Conservation (phyloP, 2,888 invertebrate species). For the Aphodius granarius region DNA sequence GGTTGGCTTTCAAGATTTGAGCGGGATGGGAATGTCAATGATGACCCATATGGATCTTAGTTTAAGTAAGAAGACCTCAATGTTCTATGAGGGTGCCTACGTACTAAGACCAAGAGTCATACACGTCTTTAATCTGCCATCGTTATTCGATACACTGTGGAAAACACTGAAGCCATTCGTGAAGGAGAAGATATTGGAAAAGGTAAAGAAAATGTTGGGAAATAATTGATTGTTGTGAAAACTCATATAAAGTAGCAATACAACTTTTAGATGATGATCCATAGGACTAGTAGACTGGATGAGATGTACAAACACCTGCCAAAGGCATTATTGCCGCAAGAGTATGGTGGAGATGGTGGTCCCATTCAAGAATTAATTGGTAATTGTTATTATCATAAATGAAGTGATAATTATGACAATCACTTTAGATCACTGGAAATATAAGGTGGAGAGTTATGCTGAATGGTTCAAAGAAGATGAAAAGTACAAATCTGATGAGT, state of each 20-base stretch:
- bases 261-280: slow-evolving; percentile 56
- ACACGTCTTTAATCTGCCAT: slow-evolving; percentile 62
- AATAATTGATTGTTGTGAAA: neutral
- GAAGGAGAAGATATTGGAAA: slow-evolving; percentile 55
- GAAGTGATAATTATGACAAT: too few species aligned
- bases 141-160: slow-evolving; percentile 62
- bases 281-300: slow-evolving; percentile 55
- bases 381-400: neutral
- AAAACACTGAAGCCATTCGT: slow-evolving; percentile 63
- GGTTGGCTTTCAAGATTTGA: slow-evolving; percentile 61
- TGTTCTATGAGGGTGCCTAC: slow-evolving; percentile 59
- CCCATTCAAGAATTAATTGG: slow-evolving; percentile 51
- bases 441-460: slow-evolving; percentile 56
- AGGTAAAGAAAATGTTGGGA: slow-evolving; percentile 14
- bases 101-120: slow-evolving; percentile 62
- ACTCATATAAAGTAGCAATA: neutral
- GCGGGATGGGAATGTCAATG: slow-evolving; percentile 59
- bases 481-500: slow-evolving; percentile 56
- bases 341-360: slow-evolving; percentile 68
- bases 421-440: slow-evolving; percentile 54
- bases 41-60: slow-evolving; percentile 57
- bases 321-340: slow-evolving; percentile 61
- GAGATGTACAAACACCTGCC: slow-evolving; percentile 62
- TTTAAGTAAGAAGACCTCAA: slow-evolving; percentile 58
- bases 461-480: slow-evolving; percentile 59